Evolutionary conservation across 2,888 invertebrate species (phyloP), one percentile per base, ranked within the genome.

Genomic region (Caenorhabditis sp.): DNA sequence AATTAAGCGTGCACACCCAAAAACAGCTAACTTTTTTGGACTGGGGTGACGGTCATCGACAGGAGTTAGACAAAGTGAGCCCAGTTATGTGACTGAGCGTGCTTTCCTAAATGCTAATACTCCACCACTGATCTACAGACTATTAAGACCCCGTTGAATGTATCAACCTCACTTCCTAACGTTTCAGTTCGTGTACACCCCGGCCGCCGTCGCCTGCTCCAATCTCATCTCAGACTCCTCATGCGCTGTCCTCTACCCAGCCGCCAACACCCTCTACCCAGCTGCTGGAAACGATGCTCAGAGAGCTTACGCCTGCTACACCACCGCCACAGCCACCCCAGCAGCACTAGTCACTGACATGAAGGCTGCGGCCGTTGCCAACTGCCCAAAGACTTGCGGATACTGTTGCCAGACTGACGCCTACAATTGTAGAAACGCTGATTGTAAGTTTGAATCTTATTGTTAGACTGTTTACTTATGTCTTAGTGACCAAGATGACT

Each of bases 321-420:
- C 54, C 8, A 47, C 51, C 16, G 51, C 61, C 26, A 41, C 63
- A n/a, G 49, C 74, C 14, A 64, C 47, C 8, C 63, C 31, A 28
- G 64, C 54, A 41, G 54, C 38, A 3, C 12, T 61, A 4, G 61
- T 61, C 6, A 5, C 31, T 19, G 64, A 64, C 24, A 64, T 64
- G 64, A 64, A 49, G 31, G 8, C 28, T 8, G 64, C 64, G 16
- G 74, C 74, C 2, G 2, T 74, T 24, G 41, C 63, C 0, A 19
- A 41, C 8, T 74, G 74, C 22, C 54, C 86, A 12, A 86, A 83
- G 24, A 73, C 80, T 24, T 86, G 86, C 58, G 85, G 82, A 64
- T 86, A 58, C 59, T 86, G 86, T 56, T 86, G 86, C 51, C 31
- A 82, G 22, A 85, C 86, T 14, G 77, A 75, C 22, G 74, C 49